A percentile compares a stretch with the other conserved stretches of the same genome.
phyloP scores from a whole-genome alignment of 2,888 invertebrate species.

The Ichneumoninae sp. region DNA sequence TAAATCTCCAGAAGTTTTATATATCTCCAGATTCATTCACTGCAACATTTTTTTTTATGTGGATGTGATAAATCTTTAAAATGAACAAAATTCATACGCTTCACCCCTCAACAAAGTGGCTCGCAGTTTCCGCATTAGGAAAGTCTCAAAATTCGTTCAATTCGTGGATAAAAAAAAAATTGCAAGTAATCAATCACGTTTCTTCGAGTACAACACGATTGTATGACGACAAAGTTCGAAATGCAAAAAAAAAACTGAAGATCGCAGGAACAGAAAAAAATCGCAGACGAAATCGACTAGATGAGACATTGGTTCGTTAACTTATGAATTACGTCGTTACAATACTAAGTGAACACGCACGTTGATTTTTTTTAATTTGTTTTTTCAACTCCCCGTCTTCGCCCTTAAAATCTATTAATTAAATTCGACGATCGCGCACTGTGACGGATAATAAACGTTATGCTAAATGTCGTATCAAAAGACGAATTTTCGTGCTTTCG shows the following conservation, averaged over 20 bases:
- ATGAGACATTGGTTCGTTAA: conserved; percentile 55
- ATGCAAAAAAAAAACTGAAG: not conserved
- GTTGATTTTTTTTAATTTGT: conserved; percentile 61
- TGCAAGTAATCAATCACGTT: not conserved
- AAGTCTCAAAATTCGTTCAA: not conserved
- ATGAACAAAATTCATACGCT: not conserved
- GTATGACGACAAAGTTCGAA: not conserved
- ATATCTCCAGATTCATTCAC: too few relatives aligned
- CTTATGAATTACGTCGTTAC: conserved; percentile 68
- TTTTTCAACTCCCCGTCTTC: conserved; percentile 4
- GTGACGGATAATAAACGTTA: conserved; percentile 38
- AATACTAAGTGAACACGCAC: conserved; percentile 79
- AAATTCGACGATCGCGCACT: conserved; percentile 67
- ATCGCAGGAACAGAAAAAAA: not conserved
- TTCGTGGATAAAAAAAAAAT: not conserved
- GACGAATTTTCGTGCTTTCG: conserved; percentile 68
- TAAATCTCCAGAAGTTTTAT: too few relatives aligned
- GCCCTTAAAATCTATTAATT: conserved; percentile 67
- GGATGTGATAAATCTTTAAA: not conserved
- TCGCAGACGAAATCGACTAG: conserved; percentile 35
- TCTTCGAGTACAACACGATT: not conserved
- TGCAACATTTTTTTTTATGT: too few relatives aligned
- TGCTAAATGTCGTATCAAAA: conserved; percentile 72
- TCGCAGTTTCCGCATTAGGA: not conserved
- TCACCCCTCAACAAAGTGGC: not conserved